phyloP scores from a whole-genome alignment of 2,113 vertebrate genomes.

The Dinomys branickii region DNA sequence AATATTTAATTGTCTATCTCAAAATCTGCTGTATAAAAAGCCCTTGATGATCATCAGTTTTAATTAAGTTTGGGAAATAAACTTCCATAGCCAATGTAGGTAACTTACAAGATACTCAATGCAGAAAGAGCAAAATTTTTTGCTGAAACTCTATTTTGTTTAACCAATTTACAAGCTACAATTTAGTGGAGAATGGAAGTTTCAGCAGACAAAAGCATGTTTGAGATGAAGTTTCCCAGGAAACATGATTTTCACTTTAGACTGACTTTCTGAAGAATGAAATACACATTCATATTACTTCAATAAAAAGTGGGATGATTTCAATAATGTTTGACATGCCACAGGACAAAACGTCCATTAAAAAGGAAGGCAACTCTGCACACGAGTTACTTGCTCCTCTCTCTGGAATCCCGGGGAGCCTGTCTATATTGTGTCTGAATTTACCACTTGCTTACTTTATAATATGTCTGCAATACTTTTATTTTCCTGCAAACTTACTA shows the following conservation, averaged over 20 bases:
- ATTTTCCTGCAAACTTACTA: not conserved
- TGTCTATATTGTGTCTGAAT: not conserved
- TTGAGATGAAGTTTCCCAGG: not conserved
- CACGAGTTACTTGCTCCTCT: not conserved
- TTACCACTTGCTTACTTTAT: not conserved
- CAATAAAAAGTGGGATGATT: constrained; percentile 1
- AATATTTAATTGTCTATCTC: not conserved
- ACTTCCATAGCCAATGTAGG: not conserved
- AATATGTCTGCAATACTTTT: not conserved
- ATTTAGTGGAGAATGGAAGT: not conserved
- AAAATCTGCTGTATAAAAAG: not conserved
- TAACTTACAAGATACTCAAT: not conserved
- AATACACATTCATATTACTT: not conserved
- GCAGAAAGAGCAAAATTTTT: not conserved
- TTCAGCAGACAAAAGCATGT: not conserved
- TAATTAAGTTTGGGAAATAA: not conserved
- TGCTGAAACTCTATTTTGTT: not conserved
- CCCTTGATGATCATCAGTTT: not conserved
- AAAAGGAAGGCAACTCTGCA: not conserved
- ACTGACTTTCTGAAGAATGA: not conserved
- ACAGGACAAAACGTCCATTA: not conserved
- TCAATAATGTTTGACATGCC: not conserved
- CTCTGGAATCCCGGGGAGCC: not conserved
- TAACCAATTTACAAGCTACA: not conserved
- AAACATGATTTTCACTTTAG: not conserved